Evolutionary conservation across 2,888 invertebrate species (phyloP).

Genomic region (Ramazzottius varieornatus): DNA sequence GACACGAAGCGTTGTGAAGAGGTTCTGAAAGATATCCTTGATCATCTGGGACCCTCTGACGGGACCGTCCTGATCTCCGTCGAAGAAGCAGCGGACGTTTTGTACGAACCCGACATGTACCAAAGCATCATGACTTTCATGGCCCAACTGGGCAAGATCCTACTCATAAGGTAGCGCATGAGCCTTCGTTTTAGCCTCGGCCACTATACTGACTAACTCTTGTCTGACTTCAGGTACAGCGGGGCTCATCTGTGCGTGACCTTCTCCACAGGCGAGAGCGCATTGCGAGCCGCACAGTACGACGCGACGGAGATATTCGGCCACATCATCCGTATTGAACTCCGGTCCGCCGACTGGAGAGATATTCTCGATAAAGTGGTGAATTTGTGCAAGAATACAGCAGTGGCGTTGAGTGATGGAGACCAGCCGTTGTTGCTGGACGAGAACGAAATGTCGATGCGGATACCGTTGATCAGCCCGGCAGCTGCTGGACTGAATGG

Average conservation of each 20-base stretch:
- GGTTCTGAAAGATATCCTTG: slow-evolving; percentile 56
- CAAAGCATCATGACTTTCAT: not conserved
- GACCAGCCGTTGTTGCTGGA: not conserved
- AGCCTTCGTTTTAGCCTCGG: not conserved
- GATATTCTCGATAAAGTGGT: slow-evolving; percentile 54
- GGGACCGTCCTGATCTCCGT: slow-evolving; percentile 54
- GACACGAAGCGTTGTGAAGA: slow-evolving; percentile 44
- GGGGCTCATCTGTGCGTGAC: not conserved
- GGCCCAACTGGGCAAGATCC: not conserved
- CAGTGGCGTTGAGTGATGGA: slow-evolving; percentile 35
- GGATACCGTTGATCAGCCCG: not conserved
- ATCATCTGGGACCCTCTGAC: slow-evolving; percentile 73
- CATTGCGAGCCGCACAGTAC: not conserved
- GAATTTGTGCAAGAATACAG: slow-evolving; percentile 53
- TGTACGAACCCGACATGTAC: slow-evolving; percentile 9
- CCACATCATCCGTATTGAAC: slow-evolving; percentile 35
- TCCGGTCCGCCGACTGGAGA: slow-evolving; percentile 64
- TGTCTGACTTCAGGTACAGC: not conserved
- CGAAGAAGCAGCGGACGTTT: slow-evolving; percentile 12
- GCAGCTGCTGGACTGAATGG: not conserved
- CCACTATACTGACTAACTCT: not conserved
- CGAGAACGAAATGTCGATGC: not conserved
- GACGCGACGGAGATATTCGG: slow-evolving; percentile 9
- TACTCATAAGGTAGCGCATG: not conserved
- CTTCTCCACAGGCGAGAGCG: not conserved